Evolutionary conservation across 2,888 invertebrate species (phyloP).

Genomic region (Platerodrilus igneus): DNA sequence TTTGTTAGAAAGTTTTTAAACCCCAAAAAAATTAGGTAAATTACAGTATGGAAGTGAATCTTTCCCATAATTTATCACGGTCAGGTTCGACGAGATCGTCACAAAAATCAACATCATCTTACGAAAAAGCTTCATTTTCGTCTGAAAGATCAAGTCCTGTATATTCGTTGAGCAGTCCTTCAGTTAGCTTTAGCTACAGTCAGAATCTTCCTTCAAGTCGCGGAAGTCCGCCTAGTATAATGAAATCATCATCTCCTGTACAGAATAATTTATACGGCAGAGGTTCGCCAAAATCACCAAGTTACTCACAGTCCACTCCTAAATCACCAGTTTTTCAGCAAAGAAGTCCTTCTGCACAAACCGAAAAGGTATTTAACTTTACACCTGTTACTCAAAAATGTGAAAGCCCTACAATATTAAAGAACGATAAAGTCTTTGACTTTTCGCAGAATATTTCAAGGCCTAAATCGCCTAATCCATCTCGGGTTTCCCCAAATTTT

Average conservation of each 20-base stretch:
- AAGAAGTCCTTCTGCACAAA: constrained; percentile 37
- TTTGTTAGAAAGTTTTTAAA: too few species aligned
- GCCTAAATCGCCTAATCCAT: constrained; percentile 26
- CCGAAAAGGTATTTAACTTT: constrained; percentile 29
- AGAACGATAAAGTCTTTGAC: constrained; percentile 26
- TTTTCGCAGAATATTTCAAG: constrained; percentile 20
- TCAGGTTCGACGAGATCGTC: constrained; percentile 39
- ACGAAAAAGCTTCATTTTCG: constrained; percentile 41
- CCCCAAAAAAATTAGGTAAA: too few species aligned
- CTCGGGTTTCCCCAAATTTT: constrained; percentile 29
- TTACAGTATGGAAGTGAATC: constrained; percentile 21
- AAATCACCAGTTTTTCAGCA: constrained; percentile 9
- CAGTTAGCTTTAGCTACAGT: constrained; percentile 32
- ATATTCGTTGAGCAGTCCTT: constrained; percentile 37
- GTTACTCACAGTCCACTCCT: constrained; percentile 11
- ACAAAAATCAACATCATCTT: constrained; percentile 29
- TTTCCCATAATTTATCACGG: constrained; percentile 36
- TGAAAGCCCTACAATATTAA: constrained; percentile 30
- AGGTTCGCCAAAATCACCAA: constrained; percentile 32
- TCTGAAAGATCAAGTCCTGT: constrained; percentile 36
- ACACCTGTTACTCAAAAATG: constrained; percentile 24
- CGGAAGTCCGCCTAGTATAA: constrained; percentile 7
- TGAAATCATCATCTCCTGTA: constrained; percentile 11
- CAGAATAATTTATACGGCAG: constrained; percentile 22
- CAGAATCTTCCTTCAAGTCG: constrained; percentile 25